Evolutionary conservation across 1,140 invertebrate species (phyloP).

Genomic region (Orius laevigatus): DNA sequence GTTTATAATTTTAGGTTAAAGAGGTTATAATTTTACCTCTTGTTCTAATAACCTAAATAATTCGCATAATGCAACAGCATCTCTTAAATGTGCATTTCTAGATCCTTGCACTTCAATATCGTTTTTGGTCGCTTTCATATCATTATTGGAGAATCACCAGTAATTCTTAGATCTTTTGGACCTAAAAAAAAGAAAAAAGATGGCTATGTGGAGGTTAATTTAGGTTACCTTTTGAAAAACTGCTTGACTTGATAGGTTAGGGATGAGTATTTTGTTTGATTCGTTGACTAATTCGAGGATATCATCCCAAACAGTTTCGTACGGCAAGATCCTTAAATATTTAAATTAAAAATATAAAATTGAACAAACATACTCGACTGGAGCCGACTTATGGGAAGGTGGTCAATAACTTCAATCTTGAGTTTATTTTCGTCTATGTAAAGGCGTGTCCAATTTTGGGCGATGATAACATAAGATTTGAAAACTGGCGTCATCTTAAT

Average conservation of each 20-base stretch:
- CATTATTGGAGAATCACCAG: constrained; percentile 16
- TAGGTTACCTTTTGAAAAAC: constrained; percentile 18
- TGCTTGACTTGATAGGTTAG: constrained; percentile 28
- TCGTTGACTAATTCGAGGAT: constrained; percentile 22
- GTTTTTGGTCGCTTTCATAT: constrained; percentile 33
- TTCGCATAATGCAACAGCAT: constrained; percentile 45
- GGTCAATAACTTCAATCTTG: constrained; percentile 21
- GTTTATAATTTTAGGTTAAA: no score
- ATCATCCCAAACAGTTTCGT: constrained; percentile 27
- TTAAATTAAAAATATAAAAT: background rate
- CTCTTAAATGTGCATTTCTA: constrained; percentile 36
- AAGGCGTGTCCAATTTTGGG: constrained; percentile 23
- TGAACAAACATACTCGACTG: constrained; percentile 3
- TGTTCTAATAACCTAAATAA: constrained; percentile 45
- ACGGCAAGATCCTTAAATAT: constrained; percentile 23
- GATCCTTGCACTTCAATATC: constrained; percentile 41
- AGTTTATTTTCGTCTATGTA: constrained; percentile 28
- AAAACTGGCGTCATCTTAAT: constrained; percentile 49
- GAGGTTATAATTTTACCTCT: constrained; percentile 27
- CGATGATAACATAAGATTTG: constrained; percentile 41
- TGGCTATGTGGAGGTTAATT: constrained; percentile 21
- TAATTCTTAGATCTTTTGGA: constrained; percentile 15
- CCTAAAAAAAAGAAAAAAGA: constrained; percentile 16
- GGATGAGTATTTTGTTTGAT: constrained; percentile 26
- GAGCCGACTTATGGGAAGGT: background rate